Conservation (phyloP, 2,113 vertebrate species). For the Phycodurus eques region DNA sequence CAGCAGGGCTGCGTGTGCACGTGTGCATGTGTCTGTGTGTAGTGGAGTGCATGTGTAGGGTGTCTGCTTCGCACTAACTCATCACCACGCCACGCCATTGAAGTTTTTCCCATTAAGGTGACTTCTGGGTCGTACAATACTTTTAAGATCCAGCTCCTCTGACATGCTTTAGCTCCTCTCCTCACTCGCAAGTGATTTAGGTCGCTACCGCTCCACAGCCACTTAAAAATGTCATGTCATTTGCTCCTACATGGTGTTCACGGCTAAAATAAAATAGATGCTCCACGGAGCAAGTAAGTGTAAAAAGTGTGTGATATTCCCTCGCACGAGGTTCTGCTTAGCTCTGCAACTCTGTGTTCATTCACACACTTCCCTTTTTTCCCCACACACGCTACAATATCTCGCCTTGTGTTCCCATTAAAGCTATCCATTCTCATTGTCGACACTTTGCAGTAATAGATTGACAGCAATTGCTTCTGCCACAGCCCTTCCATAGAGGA, state of each 20-base stretch:
- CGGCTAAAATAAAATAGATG: not conserved
- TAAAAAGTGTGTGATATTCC: not conserved
- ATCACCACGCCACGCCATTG: conserved; percentile 2
- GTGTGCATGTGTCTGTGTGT: conserved; percentile 16
- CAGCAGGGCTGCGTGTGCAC: conserved; percentile 39
- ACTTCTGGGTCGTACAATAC: not conserved
- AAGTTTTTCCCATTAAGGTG: conserved; percentile 11
- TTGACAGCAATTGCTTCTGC: conserved; percentile 9
- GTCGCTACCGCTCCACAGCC: not conserved
- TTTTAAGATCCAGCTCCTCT: conserved; percentile 1
- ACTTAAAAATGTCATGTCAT: conserved; percentile 3
- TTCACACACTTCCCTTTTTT: conserved; percentile 23
- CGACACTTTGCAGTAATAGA: conserved; percentile 7
- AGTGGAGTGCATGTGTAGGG: conserved; percentile 1
- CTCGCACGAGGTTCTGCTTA: conserved; percentile 18
- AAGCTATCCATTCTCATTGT: conserved; percentile 10
- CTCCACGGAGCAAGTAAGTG: not conserved
- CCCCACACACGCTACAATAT: not conserved
- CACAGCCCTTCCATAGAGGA: not conserved
- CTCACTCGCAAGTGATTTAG: conserved; percentile 2
- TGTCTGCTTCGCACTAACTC: conserved; percentile 8
- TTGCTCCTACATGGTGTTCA: not conserved
- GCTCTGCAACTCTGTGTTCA: conserved; percentile 2
- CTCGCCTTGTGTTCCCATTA: conserved; percentile 1
- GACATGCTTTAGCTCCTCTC: not conserved